Evolutionary conservation across 1,140 invertebrate genomes (phyloP).

Genomic region (Calliopsis andreniformis): DNA sequence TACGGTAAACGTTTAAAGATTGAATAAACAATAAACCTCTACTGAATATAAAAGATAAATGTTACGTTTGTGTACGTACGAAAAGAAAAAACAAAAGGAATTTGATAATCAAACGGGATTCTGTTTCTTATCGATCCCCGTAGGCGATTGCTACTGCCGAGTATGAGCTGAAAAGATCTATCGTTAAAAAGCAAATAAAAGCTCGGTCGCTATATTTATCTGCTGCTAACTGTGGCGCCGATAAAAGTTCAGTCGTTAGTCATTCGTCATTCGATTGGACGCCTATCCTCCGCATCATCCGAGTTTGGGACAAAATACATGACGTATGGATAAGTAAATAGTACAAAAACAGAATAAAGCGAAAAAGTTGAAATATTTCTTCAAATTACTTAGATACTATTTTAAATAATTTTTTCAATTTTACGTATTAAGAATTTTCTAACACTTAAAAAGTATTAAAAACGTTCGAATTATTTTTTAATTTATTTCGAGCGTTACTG

Average conservation of each 20-base stretch:
- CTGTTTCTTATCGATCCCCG: slow-evolving; percentile 13
- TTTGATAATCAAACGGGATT: background rate
- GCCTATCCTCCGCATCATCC: background rate
- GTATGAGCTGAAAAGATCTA: slow-evolving; percentile 11
- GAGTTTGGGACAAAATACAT: background rate
- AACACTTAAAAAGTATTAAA: too few species aligned
- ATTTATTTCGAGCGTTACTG: too few species aligned
- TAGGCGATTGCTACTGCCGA: background rate
- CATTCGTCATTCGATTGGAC: slow-evolving; percentile 10
- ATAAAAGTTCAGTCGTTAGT: slow-evolving; percentile 44
- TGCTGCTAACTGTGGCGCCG: slow-evolving; percentile 2
- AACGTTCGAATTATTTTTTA: too few species aligned
- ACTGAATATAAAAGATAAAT: too few species aligned
- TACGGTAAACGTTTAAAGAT: too few species aligned
- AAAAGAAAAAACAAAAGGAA: background rate
- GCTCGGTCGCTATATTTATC: slow-evolving; percentile 39
- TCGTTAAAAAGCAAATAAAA: slow-evolving; percentile 38
- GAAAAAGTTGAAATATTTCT: too few species aligned
- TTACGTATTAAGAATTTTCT: background rate
- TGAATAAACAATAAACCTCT: too few species aligned
- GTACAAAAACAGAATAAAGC: too few species aligned
- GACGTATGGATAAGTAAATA: background rate
- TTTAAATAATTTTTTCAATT: background rate
- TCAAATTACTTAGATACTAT: too few species aligned
- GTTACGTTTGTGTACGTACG: background rate